These are phyloP conservation scores for Trichacis sp. DNA, from an alignment of 2,888 invertebrate species.

Conservation along the genomic window DNA sequence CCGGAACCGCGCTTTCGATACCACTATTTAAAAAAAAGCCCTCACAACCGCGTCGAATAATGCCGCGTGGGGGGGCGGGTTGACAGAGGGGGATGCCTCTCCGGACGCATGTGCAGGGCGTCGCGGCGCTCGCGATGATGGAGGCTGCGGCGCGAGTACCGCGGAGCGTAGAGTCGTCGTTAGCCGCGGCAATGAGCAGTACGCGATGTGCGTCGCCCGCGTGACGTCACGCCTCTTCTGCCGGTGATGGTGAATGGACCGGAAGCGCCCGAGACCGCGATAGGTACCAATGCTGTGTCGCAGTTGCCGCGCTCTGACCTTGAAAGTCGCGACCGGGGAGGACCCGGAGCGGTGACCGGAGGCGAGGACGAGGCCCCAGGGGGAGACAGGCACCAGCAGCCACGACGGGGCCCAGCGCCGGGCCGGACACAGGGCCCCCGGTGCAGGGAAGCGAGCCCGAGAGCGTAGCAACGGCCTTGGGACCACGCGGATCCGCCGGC, in stretches of 20 bases:
- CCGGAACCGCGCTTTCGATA: too few relatives aligned
- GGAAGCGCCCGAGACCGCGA: conserved; percentile 40
- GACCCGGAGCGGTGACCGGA: conserved; percentile 57
- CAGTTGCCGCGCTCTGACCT: conserved; percentile 32
- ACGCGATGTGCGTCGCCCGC: too few relatives aligned
- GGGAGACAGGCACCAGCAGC: conserved; percentile 62
- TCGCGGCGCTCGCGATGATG: conserved; percentile 64
- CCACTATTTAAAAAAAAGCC: too few relatives aligned
- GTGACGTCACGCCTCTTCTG: too few relatives aligned
- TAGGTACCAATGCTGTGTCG: conserved; percentile 43
- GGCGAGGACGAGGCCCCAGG: conserved; percentile 67
- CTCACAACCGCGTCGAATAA: too few relatives aligned
- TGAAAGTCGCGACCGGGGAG: conserved; percentile 30
- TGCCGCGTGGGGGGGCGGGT: conserved; percentile 40
- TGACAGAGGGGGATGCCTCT: conserved; percentile 51
- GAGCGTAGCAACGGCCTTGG: conserved; percentile 67
- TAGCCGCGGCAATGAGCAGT: conserved; percentile 65
- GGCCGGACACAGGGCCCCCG: conserved; percentile 66
- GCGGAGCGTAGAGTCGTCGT: conserved; percentile 66
- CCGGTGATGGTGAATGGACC: conserved; percentile 61
- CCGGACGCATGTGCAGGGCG: conserved; percentile 69
- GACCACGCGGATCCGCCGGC: conserved; percentile 58
- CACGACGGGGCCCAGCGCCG: conserved; percentile 66
- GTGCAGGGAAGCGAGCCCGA: conserved; percentile 50
- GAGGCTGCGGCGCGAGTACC: conserved; percentile 67